Conservation (phyloP, 2,113 vertebrate species). For the Neolamprologus kungweensis region DNA sequence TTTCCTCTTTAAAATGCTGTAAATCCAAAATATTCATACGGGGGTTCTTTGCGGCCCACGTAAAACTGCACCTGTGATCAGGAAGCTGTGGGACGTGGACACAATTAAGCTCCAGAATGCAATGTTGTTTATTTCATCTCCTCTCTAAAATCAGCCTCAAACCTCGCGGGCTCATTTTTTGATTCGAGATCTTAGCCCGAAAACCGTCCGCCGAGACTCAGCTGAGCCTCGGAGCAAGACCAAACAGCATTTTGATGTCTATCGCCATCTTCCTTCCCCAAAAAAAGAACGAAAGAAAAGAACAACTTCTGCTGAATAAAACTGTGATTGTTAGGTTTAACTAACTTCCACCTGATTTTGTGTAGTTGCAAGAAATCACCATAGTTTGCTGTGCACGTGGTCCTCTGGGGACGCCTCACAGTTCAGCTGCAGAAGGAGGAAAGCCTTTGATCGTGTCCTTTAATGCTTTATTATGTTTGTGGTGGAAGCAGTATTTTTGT, state of each 20-base stretch:
- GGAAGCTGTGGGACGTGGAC: not conserved
- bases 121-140: not conserved
- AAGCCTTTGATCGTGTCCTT: not conserved
- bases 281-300: not conserved
- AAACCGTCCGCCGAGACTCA: not conserved
- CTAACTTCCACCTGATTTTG: not conserved
- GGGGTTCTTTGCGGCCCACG: accelerated
- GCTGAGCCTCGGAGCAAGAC: not conserved
- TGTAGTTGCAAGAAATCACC: not conserved
- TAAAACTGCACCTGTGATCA: not conserved
- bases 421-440: not conserved
- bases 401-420: not conserved
- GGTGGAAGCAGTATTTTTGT: not conserved
- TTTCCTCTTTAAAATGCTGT: not conserved
- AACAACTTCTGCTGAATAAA: not conserved
- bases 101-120: not conserved
- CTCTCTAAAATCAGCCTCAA: not conserved
- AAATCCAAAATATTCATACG: not conserved
- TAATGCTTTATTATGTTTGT: not conserved
- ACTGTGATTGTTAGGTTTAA: not conserved
- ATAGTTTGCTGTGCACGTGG: accelerated
- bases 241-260: not conserved
- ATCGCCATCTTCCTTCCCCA: accelerated
- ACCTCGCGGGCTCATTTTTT: not conserved
- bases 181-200: not conserved